These are phyloP conservation scores for Rhinolophus ferrumequinum DNA, from an alignment of 2,113 vertebrate genomes.

Conservation along the genomic window DNA sequence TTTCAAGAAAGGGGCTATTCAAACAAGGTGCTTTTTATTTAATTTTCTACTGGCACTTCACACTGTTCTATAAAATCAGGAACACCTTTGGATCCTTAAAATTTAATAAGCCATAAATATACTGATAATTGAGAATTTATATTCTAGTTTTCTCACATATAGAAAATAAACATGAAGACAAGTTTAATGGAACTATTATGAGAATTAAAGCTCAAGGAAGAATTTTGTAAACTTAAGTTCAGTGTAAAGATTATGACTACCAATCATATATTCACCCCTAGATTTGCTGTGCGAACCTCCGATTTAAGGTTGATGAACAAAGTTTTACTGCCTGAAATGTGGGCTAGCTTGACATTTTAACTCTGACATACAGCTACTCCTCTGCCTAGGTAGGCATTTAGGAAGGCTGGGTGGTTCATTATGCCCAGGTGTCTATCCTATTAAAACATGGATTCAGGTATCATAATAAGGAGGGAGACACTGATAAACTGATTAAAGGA, in stretches of 20 bases:
- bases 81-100: not conserved
- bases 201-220: constrained; percentile 31
- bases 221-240: not conserved
- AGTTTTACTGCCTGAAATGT: not conserved
- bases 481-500: not conserved
- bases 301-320: not conserved
- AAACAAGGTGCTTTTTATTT: constrained; percentile 18
- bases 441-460: not conserved
- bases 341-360: not conserved
- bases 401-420: not conserved
- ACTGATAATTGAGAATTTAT: not conserved
- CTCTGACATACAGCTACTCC: not conserved
- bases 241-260: not conserved
- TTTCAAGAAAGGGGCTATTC: constrained; percentile 8
- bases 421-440: not conserved
- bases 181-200: constrained; percentile 2
- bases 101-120: not conserved
- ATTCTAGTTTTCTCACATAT: not conserved
- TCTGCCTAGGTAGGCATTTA: not conserved
- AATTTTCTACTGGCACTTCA: not conserved
- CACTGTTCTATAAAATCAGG: not conserved
- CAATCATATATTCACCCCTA: not conserved
- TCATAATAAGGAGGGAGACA: not conserved
- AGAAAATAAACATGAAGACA: constrained; percentile 36
- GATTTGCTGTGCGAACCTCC: not conserved